Evolutionary conservation across 2,113 vertebrate species (phyloP).

Genomic region (Zapornia atra): DNA sequence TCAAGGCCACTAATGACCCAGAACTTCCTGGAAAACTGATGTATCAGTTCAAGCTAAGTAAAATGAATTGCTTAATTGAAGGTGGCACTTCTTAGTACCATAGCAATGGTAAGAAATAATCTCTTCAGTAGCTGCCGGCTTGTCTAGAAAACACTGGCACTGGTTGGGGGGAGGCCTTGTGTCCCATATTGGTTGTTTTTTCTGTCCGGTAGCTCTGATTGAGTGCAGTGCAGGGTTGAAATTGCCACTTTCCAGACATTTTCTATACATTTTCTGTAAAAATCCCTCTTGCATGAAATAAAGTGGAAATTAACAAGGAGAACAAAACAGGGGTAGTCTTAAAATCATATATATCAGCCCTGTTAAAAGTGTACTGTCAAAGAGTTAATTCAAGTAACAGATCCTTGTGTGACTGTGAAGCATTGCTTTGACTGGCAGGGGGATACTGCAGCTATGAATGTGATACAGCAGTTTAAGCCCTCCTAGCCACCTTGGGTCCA

Average conservation of each 20-base stretch:
- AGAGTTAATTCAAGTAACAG: not conserved
- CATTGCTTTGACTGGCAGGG: not conserved
- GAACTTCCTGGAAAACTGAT: constrained; percentile 7
- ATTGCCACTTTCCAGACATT: not conserved
- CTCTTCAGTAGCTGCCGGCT: not conserved
- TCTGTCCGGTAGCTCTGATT: not conserved
- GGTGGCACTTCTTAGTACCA: not conserved
- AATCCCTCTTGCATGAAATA: not conserved
- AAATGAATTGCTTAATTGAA: not conserved
- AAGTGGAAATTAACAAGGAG: not conserved
- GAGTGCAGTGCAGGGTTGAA: not conserved
- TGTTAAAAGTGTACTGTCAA: not conserved
- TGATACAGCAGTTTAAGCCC: not conserved
- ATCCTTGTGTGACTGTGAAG: not conserved
- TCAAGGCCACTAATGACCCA: not conserved
- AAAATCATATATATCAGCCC: accelerated
- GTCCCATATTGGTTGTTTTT: accelerated
- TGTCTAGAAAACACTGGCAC: not conserved
- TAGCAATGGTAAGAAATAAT: not conserved
- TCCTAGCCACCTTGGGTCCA: not conserved
- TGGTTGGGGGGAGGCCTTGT: not conserved
- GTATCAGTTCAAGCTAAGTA: not conserved
- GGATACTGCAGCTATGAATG: not conserved
- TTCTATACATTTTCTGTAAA: not conserved
- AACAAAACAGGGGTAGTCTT: not conserved